Conservation (phyloP, 2,113 vertebrate species). For the Sialia sialis region DNA sequence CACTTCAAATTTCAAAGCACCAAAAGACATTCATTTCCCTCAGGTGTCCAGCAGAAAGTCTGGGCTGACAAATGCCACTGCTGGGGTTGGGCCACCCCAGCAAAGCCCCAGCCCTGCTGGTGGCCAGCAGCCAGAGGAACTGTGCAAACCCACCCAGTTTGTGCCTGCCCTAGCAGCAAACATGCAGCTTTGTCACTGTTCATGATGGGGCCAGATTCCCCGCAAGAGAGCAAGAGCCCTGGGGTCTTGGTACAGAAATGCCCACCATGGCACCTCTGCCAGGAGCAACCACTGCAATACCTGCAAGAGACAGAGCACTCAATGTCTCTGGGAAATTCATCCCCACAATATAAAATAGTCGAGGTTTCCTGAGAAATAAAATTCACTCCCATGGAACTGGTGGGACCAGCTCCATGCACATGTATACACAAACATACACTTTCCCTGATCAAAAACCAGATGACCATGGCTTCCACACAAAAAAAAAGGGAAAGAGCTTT, state of each 20-base stretch:
- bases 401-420: not conserved
- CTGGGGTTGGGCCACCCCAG: not conserved
- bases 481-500: not conserved
- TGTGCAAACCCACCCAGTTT: not conserved
- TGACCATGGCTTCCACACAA: not conserved
- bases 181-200: not conserved
- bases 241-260: not conserved
- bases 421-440: not conserved
- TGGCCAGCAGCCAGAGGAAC: not conserved
- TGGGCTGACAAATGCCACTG: not conserved
- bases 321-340: not conserved
- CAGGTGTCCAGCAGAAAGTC: not conserved
- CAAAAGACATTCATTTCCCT: not conserved
- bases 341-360: not conserved
- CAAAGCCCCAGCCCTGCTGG: not conserved
- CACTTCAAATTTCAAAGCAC: not conserved
- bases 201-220: accelerated
- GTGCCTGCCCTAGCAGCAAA: not conserved
- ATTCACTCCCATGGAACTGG: not conserved
- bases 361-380: not conserved
- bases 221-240: accelerated
- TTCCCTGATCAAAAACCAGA: not conserved
- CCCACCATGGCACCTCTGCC: not conserved
- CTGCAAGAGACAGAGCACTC: not conserved
- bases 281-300: not conserved